Percentiles rank a stretch among this genome's conserved stretches.
phyloP scores from a whole-genome alignment of 2,888 invertebrate species.

The Cantharis flavilabris region DNA sequence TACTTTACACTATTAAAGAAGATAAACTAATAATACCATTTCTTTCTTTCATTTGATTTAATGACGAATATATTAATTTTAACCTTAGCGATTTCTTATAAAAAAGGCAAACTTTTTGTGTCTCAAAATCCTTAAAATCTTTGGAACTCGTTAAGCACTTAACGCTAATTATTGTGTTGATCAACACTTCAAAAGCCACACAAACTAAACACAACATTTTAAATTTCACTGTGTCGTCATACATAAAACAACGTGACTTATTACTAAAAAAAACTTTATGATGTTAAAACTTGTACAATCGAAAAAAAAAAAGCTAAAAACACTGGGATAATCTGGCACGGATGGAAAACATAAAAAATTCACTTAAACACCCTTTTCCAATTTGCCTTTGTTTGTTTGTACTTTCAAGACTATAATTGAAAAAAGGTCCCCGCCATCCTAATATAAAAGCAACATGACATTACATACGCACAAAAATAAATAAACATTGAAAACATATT shows the following conservation, averaged over 20 bases:
- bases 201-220: neutral
- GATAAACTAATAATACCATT: constrained; percentile 20
- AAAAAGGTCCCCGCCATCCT: neutral
- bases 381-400: neutral
- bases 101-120: neutral
- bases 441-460: neutral
- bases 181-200: neutral
- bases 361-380: neutral
- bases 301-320: neutral
- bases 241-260: neutral
- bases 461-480: constrained; percentile 16
- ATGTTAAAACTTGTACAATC: neutral
- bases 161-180: constrained; percentile 7
- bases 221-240: neutral
- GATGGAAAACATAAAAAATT: neutral
- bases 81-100: neutral
- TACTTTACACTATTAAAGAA: constrained; percentile 22
- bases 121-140: neutral
- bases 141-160: neutral
- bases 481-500: constrained; percentile 9
- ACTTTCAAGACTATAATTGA: neutral
- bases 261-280: neutral
- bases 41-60: neutral
- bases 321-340: neutral
- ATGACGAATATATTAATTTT: neutral